Evolutionary conservation across 2,888 invertebrate species (phyloP).

Genomic region (Bruchidius siliquastri): DNA sequence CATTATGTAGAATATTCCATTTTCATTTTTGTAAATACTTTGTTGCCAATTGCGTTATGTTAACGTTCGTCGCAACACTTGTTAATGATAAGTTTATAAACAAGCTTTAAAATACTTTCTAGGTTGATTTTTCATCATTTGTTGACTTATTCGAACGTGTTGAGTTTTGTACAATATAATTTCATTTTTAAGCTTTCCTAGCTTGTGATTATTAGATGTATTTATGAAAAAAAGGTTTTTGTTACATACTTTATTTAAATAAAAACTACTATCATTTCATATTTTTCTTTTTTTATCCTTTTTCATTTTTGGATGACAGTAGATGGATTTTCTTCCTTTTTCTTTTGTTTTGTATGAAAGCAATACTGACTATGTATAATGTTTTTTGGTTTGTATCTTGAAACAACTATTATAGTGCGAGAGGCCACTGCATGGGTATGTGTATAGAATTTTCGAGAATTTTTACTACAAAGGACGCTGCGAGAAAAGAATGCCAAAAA

Average conservation of each 20-base stretch:
- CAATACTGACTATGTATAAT: not conserved
- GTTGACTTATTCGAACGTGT: conserved; percentile 23
- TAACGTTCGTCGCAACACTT: conserved; percentile 29
- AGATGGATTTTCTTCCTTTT: not conserved
- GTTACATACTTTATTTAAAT: conserved; percentile 41
- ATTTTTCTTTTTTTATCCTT: conserved; percentile 31
- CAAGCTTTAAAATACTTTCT: conserved; percentile 28
- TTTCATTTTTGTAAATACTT: conserved; percentile 22
- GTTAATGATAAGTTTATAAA: conserved; percentile 30
- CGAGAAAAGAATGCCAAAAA: too few species aligned
- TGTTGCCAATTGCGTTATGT: conserved; percentile 31
- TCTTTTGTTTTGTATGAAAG: not conserved
- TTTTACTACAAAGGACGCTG: too few species aligned
- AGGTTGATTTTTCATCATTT: conserved; percentile 23
- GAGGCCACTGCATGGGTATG: too few species aligned
- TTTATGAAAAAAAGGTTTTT: conserved; percentile 43
- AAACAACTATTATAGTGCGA: not conserved
- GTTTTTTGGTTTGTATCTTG: not conserved
- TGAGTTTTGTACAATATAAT: conserved; percentile 24
- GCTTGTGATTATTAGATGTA: conserved; percentile 37
- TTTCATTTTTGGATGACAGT: conserved; percentile 23
- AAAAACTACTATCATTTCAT: conserved; percentile 42
- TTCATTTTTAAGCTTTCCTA: conserved; percentile 22
- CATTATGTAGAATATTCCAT: conserved; percentile 16
- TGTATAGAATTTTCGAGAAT: too few species aligned